Evolutionary conservation across 1,140 invertebrate genomes (phyloP), one percentile per base, ranked within the genome.

Genomic region (Drosophila aff.): DNA sequence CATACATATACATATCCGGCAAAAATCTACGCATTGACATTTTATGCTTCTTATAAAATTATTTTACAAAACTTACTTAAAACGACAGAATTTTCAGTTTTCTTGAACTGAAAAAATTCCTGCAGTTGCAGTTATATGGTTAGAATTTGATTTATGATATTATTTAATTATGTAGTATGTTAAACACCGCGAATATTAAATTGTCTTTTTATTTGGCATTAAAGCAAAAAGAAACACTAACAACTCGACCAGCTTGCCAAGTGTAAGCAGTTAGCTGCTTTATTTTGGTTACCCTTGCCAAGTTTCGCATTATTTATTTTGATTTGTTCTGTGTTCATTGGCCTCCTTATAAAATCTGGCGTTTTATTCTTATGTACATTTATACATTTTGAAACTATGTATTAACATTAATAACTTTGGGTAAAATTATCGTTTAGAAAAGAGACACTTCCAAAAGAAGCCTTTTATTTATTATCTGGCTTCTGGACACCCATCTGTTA

Each of bases 101-200:
- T 40, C 13, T 15, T 40, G 5, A 40, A 10, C 7, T 33, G 9
- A 2, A n/a, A n/a, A n/a, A n/a, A n/a, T 21, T 21, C 21, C 21
- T 21, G 21, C 21, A 21, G 40, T 43, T 50, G 50, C 36, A 59
- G 69, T 59, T 76, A 44, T 65, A 59, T 11, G 53, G 28, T 26
- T 8, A 13, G 38, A 71, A 69, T 85, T 76, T 85, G 72, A 86
- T 86, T 86, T 86, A 86, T 86, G 62, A 67, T 79, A 86, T 79
- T 67, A 81, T 86, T 82, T 76, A 79, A 82, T 71, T 81, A 79
- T 86, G 86, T 81, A 86, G 69, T 59, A 76, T 77, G 82, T 76
- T 86, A 76, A 69, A 71, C 82, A 63, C 81, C 60, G 75, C 76
- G 82, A 79, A 79, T 82, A 76, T 76, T 76, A 86, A 82, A 86